Evolutionary conservation across 2,113 vertebrate genomes (phyloP).

Genomic region (Python bivittatus): DNA sequence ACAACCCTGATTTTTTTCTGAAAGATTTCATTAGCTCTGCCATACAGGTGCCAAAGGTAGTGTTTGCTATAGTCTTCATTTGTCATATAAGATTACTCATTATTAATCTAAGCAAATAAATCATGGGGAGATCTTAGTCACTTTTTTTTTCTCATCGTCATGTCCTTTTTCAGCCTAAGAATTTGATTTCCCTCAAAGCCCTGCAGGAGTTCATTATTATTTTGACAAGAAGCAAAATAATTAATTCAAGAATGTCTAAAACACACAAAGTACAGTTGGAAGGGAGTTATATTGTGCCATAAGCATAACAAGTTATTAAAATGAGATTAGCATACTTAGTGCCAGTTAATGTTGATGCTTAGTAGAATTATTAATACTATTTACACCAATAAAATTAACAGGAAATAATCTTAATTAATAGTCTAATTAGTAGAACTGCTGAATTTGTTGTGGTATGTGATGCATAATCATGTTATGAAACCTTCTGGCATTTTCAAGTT

Average conservation of each 20-base stretch:
- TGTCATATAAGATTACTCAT: background rate
- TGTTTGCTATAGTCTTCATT: background rate
- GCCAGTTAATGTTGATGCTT: slow-evolving; percentile 50
- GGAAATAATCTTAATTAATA: slow-evolving; percentile 54
- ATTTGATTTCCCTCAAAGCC: background rate
- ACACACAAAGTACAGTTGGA: slow-evolving; percentile 40
- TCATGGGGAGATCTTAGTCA: background rate
- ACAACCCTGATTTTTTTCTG: background rate
- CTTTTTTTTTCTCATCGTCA: background rate
- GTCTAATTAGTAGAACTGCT: slow-evolving; percentile 42
- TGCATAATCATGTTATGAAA: slow-evolving; percentile 23
- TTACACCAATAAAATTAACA: slow-evolving; percentile 56
- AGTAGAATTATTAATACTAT: slow-evolving; percentile 47
- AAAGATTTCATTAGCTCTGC: background rate
- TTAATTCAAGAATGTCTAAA: slow-evolving; percentile 35
- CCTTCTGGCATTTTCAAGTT: background rate
- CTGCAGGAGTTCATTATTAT: slow-evolving; percentile 26
- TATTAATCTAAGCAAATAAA: background rate
- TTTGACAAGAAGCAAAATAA: slow-evolving; percentile 38
- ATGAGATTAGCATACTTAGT: slow-evolving; percentile 30
- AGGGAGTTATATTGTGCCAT: slow-evolving; percentile 29
- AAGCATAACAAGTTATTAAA: slow-evolving; percentile 47
- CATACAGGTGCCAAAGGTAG: background rate
- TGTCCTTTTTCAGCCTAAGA: background rate
- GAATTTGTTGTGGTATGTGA: slow-evolving; percentile 30